phyloP scores from a whole-genome alignment of 2,797 vertebrate genomes.

The Acanthiza pusilla region DNA sequence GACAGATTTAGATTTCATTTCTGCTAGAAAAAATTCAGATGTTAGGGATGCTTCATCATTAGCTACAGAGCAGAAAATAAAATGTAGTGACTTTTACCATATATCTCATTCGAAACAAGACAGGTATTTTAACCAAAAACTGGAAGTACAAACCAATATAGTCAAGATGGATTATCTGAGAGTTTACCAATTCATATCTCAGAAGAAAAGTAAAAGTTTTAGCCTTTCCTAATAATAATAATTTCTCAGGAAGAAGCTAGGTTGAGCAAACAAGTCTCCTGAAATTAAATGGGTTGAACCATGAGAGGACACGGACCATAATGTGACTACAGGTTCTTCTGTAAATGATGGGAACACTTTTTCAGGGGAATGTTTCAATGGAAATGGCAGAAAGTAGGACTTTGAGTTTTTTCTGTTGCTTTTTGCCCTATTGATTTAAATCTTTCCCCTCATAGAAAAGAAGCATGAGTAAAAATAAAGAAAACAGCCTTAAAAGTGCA shows the following conservation, averaged over 20 bases:
- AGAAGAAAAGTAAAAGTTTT: neutral
- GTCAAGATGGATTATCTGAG: neutral
- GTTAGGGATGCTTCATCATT: neutral
- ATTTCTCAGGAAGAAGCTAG: neutral
- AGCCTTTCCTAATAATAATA: neutral
- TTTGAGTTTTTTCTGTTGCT: accelerated
- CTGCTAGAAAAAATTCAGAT: slow-evolving; percentile 13
- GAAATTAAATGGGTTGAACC: neutral
- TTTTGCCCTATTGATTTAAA: neutral
- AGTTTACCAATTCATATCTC: neutral
- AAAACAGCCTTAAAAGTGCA: neutral
- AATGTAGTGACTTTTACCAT: neutral
- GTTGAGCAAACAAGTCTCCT: neutral
- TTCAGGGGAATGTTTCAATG: neutral
- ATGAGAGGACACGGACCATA: neutral
- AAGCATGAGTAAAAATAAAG: neutral
- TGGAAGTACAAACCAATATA: neutral
- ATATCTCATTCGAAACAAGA: neutral
- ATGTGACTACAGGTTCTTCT: neutral
- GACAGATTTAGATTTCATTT: slow-evolving; percentile 36
- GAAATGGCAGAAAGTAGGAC: neutral
- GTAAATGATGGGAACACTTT: neutral
- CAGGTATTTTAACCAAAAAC: neutral
- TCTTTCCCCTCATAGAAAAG: neutral
- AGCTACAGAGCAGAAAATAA: slow-evolving; percentile 26